These are phyloP conservation scores for Athalia rosae DNA, from an alignment of 2,888 invertebrate species.

Conservation along the genomic window DNA sequence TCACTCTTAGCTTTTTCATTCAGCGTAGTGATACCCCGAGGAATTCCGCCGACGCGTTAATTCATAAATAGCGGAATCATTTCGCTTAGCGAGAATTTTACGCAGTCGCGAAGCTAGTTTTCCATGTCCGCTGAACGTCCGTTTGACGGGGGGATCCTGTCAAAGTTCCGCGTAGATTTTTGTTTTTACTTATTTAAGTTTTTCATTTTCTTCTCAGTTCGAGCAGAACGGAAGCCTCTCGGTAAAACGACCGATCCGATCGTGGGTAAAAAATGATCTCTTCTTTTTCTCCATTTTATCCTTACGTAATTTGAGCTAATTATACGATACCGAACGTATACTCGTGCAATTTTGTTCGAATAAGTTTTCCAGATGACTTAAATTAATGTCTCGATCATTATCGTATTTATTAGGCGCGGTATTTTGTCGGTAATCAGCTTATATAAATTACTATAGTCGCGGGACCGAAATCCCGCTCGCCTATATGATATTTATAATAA, in stretches of 20 bases:
- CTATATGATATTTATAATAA: not conserved
- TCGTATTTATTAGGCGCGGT: slow-evolving; percentile 1
- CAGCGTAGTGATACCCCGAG: too few species aligned
- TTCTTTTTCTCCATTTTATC: not conserved
- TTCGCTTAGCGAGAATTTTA: slow-evolving; percentile 63
- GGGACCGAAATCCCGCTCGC: not conserved
- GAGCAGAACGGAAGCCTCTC: too few species aligned
- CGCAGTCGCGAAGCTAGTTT: slow-evolving; percentile 58
- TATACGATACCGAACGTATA: not conserved
- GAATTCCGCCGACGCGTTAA: slow-evolving; percentile 50
- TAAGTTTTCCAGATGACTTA: not conserved
- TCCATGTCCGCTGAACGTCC: slow-evolving; percentile 7
- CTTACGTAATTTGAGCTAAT: not conserved
- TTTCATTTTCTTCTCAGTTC: too few species aligned
- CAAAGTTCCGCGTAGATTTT: slow-evolving; percentile 16
- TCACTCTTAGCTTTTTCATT: slow-evolving; percentile 34
- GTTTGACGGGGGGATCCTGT: slow-evolving; percentile 28
- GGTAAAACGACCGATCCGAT: too few species aligned
- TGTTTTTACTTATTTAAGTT: too few species aligned
- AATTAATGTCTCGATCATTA: not conserved
- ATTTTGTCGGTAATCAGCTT: too few species aligned
- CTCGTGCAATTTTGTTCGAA: not conserved
- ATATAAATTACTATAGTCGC: too few species aligned
- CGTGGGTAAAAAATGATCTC: not conserved
- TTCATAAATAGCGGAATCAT: slow-evolving; percentile 67